phyloP scores from a whole-genome alignment of 2,888 invertebrate genomes.

The Drosophila mulleri region DNA sequence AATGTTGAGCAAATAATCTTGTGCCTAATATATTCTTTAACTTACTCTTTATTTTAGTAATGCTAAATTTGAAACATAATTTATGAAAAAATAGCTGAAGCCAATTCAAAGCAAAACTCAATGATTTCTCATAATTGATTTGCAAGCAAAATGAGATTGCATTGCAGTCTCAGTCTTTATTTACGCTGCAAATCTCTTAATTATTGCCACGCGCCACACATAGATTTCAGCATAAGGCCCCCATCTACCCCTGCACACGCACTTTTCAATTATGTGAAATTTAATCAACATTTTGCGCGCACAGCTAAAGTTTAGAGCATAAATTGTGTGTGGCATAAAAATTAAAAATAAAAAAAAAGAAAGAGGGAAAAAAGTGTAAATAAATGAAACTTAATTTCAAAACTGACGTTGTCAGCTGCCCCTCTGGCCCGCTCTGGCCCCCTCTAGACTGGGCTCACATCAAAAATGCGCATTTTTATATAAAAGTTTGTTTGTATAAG shows the following conservation, averaged over 20 bases:
- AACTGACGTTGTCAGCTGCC: slow-evolving; percentile 30
- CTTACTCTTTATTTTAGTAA: too few relatives aligned
- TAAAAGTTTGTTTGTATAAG: slow-evolving; percentile 35
- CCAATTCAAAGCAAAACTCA: not conserved
- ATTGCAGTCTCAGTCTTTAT: not conserved
- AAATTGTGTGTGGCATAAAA: slow-evolving; percentile 45
- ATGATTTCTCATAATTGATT: not conserved
- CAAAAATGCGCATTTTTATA: slow-evolving; percentile 56
- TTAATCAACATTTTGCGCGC: slow-evolving; percentile 32
- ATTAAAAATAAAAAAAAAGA: slow-evolving; percentile 36
- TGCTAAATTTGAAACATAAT: not conserved
- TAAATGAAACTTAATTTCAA: slow-evolving; percentile 56
- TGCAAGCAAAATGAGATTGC: not conserved
- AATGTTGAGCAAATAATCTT: too few relatives aligned
- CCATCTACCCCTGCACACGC: not conserved
- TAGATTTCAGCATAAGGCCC: too few relatives aligned
- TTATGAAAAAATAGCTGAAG: not conserved
- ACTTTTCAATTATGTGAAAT: slow-evolving; percentile 12
- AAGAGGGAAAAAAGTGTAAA: slow-evolving; percentile 17
- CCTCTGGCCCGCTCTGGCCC: not conserved
- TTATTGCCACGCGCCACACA: not conserved
- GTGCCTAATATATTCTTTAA: too few relatives aligned
- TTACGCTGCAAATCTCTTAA: not conserved
- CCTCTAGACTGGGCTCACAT: slow-evolving; percentile 13
- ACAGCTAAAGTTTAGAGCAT: slow-evolving; percentile 26